Conservation (phyloP, 1,140 invertebrate genomes). For the Pollicipes pollicipes region DNA sequence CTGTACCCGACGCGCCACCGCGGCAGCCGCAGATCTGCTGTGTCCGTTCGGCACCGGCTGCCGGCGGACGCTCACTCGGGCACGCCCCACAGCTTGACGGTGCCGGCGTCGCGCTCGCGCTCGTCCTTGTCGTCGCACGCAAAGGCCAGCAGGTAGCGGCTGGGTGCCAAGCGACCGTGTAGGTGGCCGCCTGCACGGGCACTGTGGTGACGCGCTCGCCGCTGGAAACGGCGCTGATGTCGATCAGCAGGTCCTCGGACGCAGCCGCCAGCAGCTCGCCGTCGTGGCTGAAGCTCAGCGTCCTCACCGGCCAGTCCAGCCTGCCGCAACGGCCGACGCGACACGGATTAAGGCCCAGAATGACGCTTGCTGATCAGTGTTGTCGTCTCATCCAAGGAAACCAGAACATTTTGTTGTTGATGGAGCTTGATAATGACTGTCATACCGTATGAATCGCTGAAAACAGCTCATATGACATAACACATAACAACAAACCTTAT, state of each 20-base stretch:
- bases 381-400: no score
- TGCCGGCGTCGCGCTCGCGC: conserved; percentile 74
- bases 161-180: conserved; percentile 91
- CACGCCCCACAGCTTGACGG: conserved; percentile 70
- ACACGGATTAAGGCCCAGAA: no score
- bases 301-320: conserved; percentile 89
- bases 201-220: conserved; percentile 74
- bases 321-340: conserved; percentile 34
- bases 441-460: no score
- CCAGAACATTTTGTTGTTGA: no score
- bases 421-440: no score
- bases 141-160: conserved; percentile 74
- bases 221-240: conserved; percentile 82
- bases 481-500: no score
- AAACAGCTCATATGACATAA: no score
- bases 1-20: no score
- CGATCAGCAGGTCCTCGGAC: conserved; percentile 87
- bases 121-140: conserved; percentile 74
- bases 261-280: conserved; percentile 82
- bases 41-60: no score
- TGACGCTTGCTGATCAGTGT: no score
- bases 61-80: no score
- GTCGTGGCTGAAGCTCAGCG: conserved; percentile 88
- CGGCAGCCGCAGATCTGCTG: no score
- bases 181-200: conserved; percentile 76